These are phyloP conservation scores for Catocala fraxini DNA, from an alignment of 2,888 invertebrate genomes.

Conservation along the genomic window DNA sequence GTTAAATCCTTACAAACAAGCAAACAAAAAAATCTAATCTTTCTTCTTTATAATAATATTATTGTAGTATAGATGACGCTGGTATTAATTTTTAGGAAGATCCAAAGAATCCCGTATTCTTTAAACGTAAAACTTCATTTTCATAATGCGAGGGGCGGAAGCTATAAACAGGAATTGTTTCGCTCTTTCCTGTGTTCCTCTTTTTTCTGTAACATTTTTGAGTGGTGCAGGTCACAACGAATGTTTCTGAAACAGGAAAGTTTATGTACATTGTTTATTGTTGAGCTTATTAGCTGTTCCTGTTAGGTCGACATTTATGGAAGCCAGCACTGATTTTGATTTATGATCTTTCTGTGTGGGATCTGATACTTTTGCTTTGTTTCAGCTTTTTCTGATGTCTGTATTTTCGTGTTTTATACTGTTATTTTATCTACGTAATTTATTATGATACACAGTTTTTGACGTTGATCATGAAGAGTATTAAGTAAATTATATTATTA, in stretches of 20 bases:
- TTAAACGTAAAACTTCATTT: slow-evolving; percentile 79
- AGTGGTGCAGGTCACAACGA: slow-evolving; percentile 35
- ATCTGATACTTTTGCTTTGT: background rate
- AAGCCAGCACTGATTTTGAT: background rate
- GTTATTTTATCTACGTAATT: background rate
- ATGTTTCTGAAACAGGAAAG: slow-evolving; percentile 43
- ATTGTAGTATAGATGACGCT: background rate
- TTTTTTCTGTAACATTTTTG: slow-evolving; percentile 59
- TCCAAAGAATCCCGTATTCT: slow-evolving; percentile 53
- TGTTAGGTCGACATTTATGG: background rate
- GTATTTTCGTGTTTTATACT: background rate
- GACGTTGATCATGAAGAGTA: too few relatives aligned
- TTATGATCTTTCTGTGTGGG: background rate
- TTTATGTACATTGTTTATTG: slow-evolving; percentile 36
- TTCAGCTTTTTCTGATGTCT: background rate
- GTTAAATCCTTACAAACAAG: too few relatives aligned
- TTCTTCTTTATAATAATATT: too few relatives aligned
- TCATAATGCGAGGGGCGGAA: slow-evolving; percentile 81
- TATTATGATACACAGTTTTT: too few relatives aligned
- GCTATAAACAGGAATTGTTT: slow-evolving; percentile 81
- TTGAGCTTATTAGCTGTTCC: slow-evolving; percentile 4
- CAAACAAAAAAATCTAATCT: too few relatives aligned
- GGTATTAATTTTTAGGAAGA: slow-evolving; percentile 54
- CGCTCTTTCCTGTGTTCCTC: slow-evolving; percentile 64
- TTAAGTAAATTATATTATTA: too few relatives aligned